Evolutionary conservation across 2,113 vertebrate genomes (phyloP), one percentile per base, ranked within the genome.

Genomic region (Lonchura striata): DNA sequence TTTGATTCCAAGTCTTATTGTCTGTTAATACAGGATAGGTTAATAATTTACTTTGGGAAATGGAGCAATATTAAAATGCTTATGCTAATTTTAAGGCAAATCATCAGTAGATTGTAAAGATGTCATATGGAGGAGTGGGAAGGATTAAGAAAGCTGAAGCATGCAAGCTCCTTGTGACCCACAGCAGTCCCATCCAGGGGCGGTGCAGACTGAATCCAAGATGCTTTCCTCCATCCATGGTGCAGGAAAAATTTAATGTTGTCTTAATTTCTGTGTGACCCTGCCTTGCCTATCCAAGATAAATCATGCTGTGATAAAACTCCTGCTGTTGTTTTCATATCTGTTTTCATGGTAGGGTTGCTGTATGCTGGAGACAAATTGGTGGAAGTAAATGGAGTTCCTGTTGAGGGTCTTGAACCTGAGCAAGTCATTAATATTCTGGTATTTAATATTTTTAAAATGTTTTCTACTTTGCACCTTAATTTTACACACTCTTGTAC

Each of bases 391-490:
- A 99, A 99, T 10, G 98, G 99, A 39, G 97, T 99, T 94, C 97
- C 98, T 6, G 98, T 99, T 42, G 98, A 98, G 27, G 99, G 99
- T n/a, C 97, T 99, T 96, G 98, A 99, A 61, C 99, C 99, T 14
- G 99, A 99, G 80, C 98, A 99, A 97, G 98, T 99, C 33, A 99
- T 99, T 95, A 98, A 98, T 65, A 98, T 99, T 64, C 98, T 99
- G 98, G 99, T 99, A 97, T 76, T 64, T n/a, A 63, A 75, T 85
- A 22, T 61, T 59, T 83, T 49, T 27, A 0, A 3, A 69, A 41
- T 52, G 4, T 44, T 91, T 93, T 81, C 44, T 82, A 8, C 27
- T 69, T 82, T 76, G 7, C 60, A 53, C 22, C 13, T 57, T 68
- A 80, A 44, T 64, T 72, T 64, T 47, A 35, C 13, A 41, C 4